Evolutionary conservation across 2,113 vertebrate genomes (phyloP).

Genomic region (Hymenochirus boettgeri): DNA sequence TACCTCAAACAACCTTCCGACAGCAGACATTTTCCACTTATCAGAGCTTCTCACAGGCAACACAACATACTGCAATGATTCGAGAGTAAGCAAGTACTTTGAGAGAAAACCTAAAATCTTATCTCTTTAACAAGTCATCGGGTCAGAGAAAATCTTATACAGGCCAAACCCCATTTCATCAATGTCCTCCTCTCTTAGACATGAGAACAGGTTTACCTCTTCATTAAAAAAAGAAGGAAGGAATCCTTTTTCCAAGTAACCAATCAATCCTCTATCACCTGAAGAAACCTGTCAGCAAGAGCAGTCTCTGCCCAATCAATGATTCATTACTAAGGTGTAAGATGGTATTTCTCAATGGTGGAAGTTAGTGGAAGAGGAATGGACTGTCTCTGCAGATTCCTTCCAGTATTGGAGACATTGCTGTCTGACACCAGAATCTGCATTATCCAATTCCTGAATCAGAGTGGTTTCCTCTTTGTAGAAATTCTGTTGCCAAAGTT

Average conservation of each 20-base stretch:
- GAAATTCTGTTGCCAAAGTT: conserved; percentile 87
- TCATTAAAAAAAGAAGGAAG: conserved; percentile 81
- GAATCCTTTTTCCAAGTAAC: conserved; percentile 72
- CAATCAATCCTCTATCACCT: conserved; percentile 76
- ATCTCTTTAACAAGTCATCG: conserved; percentile 64
- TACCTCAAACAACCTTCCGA: neutral
- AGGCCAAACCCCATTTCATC: conserved; percentile 83
- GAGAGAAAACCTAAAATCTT: neutral
- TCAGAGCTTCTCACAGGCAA: too few relatives aligned
- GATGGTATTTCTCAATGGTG: conserved; percentile 69
- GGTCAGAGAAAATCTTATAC: conserved; percentile 74
- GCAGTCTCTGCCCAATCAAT: conserved; percentile 70
- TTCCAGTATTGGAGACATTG: conserved; percentile 72
- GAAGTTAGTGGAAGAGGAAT: conserved; percentile 60
- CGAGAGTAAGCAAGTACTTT: neutral
- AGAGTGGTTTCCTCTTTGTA: conserved; percentile 67
- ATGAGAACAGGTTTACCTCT: conserved; percentile 70
- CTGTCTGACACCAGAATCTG: conserved; percentile 63
- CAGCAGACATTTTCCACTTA: too few relatives aligned
- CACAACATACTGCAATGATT: neutral
- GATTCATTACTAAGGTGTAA: conserved; percentile 73
- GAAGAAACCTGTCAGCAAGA: conserved; percentile 72
- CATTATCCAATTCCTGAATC: conserved; percentile 69
- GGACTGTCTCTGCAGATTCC: conserved; percentile 65
- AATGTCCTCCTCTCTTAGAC: conserved; percentile 73